These are phyloP conservation scores for Ormyrus pomaceus DNA, from an alignment of 2,888 invertebrate species.

Conservation along the genomic window DNA sequence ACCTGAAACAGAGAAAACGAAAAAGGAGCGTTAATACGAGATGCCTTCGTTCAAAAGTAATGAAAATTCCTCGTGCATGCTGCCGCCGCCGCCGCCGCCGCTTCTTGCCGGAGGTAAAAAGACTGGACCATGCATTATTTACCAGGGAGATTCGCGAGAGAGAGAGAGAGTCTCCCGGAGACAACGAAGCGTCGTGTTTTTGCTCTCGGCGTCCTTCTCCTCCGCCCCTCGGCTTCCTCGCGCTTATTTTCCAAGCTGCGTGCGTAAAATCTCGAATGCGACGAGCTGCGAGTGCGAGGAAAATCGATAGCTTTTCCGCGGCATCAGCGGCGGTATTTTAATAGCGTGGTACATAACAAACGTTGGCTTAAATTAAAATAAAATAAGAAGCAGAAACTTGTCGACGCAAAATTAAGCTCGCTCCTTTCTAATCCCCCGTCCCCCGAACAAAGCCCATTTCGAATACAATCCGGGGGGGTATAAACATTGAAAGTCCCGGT, in stretches of 20 bases:
- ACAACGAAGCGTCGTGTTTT: background rate
- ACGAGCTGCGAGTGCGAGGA: background rate
- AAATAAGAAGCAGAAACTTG: too few species aligned
- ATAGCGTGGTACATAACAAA: too few species aligned
- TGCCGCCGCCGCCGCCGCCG: too few species aligned
- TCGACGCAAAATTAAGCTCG: too few species aligned
- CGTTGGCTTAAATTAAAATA: too few species aligned
- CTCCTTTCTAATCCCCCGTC: too few species aligned
- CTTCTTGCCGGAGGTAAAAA: background rate
- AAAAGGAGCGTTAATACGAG: constrained; percentile 41
- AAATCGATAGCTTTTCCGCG: constrained; percentile 20
- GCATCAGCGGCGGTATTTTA: too few species aligned
- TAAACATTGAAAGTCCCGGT: too few species aligned
- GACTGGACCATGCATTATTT: constrained; percentile 44
- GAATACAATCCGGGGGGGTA: too few species aligned
- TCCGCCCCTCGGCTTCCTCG: constrained; percentile 45
- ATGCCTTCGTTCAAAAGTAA: constrained; percentile 44
- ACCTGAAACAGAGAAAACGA: constrained; percentile 47
- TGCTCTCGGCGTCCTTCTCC: background rate
- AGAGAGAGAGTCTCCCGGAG: background rate
- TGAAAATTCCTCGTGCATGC: constrained; percentile 35
- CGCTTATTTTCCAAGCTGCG: constrained; percentile 13
- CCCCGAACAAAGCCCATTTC: too few species aligned
- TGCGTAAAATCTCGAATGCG: constrained; percentile 33
- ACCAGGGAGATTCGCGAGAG: constrained; percentile 13